Conservation (phyloP, 2,888 invertebrate species). For the Anthoptus insignis region DNA sequence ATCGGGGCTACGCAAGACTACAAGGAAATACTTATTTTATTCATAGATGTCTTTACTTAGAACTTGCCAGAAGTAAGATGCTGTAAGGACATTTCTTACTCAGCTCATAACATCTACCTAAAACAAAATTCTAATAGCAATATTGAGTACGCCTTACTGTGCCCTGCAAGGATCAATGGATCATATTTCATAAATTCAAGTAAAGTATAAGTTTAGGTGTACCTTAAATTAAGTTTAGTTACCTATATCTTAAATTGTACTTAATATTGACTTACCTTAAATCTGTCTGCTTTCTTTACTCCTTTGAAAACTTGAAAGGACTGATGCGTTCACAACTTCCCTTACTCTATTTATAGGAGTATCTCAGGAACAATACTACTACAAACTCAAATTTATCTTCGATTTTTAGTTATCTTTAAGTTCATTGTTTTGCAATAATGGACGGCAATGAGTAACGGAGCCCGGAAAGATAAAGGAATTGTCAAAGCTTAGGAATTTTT, state of each 20-base stretch:
- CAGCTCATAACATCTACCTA: no score
- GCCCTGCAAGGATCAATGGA: no score
- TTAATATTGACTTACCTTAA: constrained; percentile 57
- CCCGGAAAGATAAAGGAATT: constrained; percentile 58
- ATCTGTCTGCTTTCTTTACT: constrained; percentile 36
- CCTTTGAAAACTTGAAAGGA: constrained; percentile 49
- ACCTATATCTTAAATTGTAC: background rate
- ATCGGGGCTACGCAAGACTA: no score
- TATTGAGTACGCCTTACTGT: no score
- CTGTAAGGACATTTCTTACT: no score
- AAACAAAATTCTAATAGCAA: no score
- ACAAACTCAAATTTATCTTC: constrained; percentile 15
- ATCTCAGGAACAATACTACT: constrained; percentile 42
- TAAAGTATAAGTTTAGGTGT: no score
- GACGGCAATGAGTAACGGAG: constrained; percentile 41
- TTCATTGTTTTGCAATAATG: constrained; percentile 71
- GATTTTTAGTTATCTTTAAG: constrained; percentile 58
- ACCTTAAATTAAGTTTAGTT: no score
- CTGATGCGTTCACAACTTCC: constrained; percentile 54
- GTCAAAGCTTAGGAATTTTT: constrained; percentile 73
- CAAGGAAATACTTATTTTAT: no score
- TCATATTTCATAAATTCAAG: no score
- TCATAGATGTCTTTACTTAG: no score
- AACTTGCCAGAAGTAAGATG: no score
- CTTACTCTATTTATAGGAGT: constrained; percentile 65